Evolutionary conservation across 1,140 invertebrate genomes (phyloP), one percentile per base, ranked within the genome.

Genomic region (Trichonephila inaurata): DNA sequence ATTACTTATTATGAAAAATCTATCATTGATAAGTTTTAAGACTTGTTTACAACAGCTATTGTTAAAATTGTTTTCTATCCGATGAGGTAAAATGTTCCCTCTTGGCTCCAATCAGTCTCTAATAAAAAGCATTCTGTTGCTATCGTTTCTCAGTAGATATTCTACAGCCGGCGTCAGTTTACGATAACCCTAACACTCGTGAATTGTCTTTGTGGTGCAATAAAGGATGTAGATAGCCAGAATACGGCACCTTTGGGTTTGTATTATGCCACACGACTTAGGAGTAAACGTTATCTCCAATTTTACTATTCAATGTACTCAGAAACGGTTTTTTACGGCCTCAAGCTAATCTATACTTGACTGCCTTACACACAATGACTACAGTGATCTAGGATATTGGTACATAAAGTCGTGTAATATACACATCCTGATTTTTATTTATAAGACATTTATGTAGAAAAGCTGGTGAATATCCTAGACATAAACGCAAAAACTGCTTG

Each of bases 171-270:
- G 60, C 82, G 61, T 64, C 81, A 60, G 61, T 92, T 92, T 92
- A 92, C 81, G 81, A 85, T 92, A 85, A 28, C 72, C 77, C 64
- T 64, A 91, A 64, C 89, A 82, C 90, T 92, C 62, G 90, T 85
- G 72, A 85, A 91, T 83, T 85, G 90, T 85, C 90, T 92, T 92
- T 92, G 77, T 85, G 60, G 90, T 58, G n/a, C 58, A 81, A 64
- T 92, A 92, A 92, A 92, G 28, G 90, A 83, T 92, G 90, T 58
- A 92, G 90, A 92, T 92, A 92, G 81, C 60, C n/a, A n/a, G 33
- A 51, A 92, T 92, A 85, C 40, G 58, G 28, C 82, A 85, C 90
- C 90, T 92, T 66, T 64, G 81, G 60, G 90, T 44, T 66, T 64
- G 33, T 66, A 77, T 85, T 92, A 72, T 58, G 66, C 81, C 61